Conservation (phyloP, 2,888 invertebrate species). For the Cerastoderma edule region DNA sequence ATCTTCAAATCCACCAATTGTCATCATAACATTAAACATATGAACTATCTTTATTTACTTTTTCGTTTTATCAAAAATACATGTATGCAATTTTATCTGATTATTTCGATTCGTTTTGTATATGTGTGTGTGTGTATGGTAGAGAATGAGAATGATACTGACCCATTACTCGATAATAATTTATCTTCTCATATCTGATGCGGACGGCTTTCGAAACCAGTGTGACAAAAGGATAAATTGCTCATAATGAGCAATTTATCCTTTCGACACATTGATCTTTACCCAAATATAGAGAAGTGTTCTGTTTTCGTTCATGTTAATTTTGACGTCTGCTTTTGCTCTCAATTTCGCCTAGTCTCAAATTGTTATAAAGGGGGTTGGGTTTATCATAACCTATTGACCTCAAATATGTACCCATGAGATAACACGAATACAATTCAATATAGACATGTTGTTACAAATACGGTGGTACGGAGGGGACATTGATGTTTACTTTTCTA, state of each 20-base stretch:
- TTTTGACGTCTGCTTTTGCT: too few species aligned
- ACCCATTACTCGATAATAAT: not conserved
- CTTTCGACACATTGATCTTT: not conserved
- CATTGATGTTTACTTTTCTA: too few species aligned
- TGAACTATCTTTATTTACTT: not conserved
- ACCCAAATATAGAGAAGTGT: not conserved
- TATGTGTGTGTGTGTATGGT: not conserved
- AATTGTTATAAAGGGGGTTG: too few species aligned
- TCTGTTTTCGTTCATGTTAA: too few species aligned
- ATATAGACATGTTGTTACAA: too few species aligned
- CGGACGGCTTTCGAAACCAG: not conserved
- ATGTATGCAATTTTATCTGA: constrained; percentile 1
- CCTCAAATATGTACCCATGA: too few species aligned
- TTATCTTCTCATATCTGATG: not conserved
- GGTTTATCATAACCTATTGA: too few species aligned
- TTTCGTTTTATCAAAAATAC: not conserved
- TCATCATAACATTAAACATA: too few species aligned
- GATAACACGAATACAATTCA: too few species aligned
- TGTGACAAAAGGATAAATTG: not conserved
- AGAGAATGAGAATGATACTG: not conserved
- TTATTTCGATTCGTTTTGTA: not conserved
- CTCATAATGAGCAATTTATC: not conserved
- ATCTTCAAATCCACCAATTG: too few species aligned
- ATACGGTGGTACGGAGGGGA: too few species aligned
- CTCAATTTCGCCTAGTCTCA: too few species aligned